Evolutionary conservation across 2,888 invertebrate genomes (phyloP), one percentile per base, ranked within the genome.

Genomic region (Plebejus melissa): DNA sequence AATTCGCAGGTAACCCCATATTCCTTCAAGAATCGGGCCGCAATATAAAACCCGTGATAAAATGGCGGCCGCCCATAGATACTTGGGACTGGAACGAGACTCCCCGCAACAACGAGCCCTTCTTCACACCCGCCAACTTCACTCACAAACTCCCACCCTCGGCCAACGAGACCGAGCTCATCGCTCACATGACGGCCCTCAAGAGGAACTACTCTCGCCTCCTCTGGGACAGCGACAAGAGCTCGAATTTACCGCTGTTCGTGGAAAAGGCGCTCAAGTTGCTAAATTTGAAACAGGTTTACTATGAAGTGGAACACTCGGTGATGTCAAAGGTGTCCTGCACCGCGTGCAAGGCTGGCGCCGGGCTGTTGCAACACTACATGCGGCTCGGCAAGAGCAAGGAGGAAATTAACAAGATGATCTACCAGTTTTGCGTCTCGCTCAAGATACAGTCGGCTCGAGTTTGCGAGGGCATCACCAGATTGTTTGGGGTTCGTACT

Each of bases 321-420:
- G 96, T 98, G n/a, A 96, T 98, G 96, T 97, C 97, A 0, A 97
- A 96, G 87, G 97, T 98, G 1, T 97, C 97, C 0, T 98, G 98
- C 84, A 97, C 98, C 2, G 98, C 98, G 11, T 98, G 98, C 84
- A 97, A 96, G 90, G 97, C 97, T 75, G 97, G 97, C 1, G 97
- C 97, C 72, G 97, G 98, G 0, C 90, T 98, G 50, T 89, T 98
- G 38, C 97, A 97, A 86, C 97, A 98, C 85, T 98, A 98, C 83
- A 98, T 97, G 46, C 95, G 96, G 84, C 94, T 95, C 1, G 98
- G 98, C n/a, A 97, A 97, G 89, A 96, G 96, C 70, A 96, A 97
- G 80, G 96, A 96, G 70, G 98, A 98, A 84, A 98, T 98, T 65
- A 96, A 97, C 83, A 95, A 96, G 84, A 97, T 96, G 85, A 97